Percentiles rank a stretch among this genome's conserved stretches.
phyloP scores from a whole-genome alignment of 2,797 vertebrate genomes.

The Enteromius afrohamiltoni region DNA sequence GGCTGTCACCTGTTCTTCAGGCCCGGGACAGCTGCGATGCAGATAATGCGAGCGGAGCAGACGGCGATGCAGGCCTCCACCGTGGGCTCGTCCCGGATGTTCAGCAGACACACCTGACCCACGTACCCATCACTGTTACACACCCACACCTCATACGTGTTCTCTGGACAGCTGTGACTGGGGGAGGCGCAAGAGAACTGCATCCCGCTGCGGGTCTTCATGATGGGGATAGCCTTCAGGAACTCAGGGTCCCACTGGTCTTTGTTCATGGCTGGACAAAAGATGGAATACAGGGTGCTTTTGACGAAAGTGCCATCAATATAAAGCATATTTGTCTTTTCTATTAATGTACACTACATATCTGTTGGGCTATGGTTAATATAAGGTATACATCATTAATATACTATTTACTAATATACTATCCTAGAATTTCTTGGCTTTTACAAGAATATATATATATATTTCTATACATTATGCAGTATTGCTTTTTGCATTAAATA shows the following conservation, averaged over 20 bases:
- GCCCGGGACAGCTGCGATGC: slow-evolving; percentile 93
- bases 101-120: slow-evolving; percentile 97
- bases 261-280: slow-evolving; percentile 88
- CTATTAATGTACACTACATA: background rate
- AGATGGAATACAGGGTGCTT: background rate
- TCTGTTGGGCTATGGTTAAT: background rate
- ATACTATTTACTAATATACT: background rate
- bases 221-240: slow-evolving; percentile 98
- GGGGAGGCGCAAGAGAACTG: slow-evolving; percentile 97
- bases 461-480: background rate
- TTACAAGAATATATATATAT: background rate
- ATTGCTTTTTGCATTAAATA: background rate
- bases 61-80: slow-evolving; percentile 98
- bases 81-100: slow-evolving; percentile 91
- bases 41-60: slow-evolving; percentile 96
- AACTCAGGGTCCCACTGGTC: slow-evolving; percentile 97
- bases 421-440: background rate
- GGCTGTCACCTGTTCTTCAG: slow-evolving; percentile 78
- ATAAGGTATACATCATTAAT: background rate
- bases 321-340: background rate
- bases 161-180: slow-evolving; percentile 89
- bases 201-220: slow-evolving; percentile 99
- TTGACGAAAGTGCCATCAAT: background rate
- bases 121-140: slow-evolving; percentile 98
- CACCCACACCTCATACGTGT: slow-evolving; percentile 94